Base-by-base conservation (phyloP, 2,797 vertebrate species). In the Pipistrellus pipistrellus region DNA sequence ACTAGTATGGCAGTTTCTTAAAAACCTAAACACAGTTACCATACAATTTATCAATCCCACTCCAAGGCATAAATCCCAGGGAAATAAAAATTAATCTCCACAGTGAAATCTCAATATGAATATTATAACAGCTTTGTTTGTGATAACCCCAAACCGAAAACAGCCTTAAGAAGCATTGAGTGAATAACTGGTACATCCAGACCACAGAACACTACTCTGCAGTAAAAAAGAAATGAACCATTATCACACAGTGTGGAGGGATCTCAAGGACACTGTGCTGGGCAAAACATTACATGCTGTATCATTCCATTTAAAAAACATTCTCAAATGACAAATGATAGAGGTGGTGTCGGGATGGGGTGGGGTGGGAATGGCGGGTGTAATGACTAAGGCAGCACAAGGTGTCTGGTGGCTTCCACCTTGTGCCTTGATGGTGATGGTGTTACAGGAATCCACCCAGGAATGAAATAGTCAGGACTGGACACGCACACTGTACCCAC, bases 171-270 rank as follows among this genome's bases (percentile, higher is more conserved):
- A 18, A 32, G 8, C 44, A 1, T 69, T 11, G 10, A 18, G 17
- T 68, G n/a, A 75, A 84, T 46, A 53, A 23, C 8, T 1, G 20
- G 21, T 46, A 8, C 38, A 3, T 55, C n/a, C 13, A 15, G 23
- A n/a, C 27, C 51, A 6, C 6, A 11, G 78, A 68, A 25, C 13
- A 23, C 3, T 10, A 15, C 44, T 46, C 15, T 8, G 25, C 23
- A 64, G 11, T n/a, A 9, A 55, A 73, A 73, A 41, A 44, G 38
- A 55, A 80, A 80, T 25, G 15, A 66, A 59, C 38, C 20, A 0
- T 27, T 4, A 0, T 13, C 11, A 1, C 2, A 4, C 2, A 5
- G 1, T 15, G 23, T 32, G n/a, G 27, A 17, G 18, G 51, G n/a
- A 55, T 51, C n/a, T 68, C 73, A 64, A 57, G 27, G 51, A 12